Conservation (phyloP, 2,888 invertebrate species). For the Meloe dianella region DNA sequence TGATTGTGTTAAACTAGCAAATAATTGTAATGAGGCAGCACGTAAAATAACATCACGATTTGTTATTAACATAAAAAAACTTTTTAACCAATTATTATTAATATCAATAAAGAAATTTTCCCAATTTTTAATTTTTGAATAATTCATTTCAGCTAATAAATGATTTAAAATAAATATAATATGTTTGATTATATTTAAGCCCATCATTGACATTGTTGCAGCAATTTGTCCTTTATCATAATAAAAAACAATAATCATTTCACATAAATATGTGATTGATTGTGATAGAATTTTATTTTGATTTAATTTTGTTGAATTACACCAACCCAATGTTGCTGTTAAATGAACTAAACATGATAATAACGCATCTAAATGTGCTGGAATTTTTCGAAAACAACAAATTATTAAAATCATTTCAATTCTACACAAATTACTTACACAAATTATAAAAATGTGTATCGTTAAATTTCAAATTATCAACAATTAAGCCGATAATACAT, state of each 20-base stretch:
- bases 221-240: conserved; percentile 60
- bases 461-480: conserved; percentile 61
- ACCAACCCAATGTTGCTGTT: conserved; percentile 61
- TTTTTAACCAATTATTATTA: conserved; percentile 45
- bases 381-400: conserved; percentile 34
- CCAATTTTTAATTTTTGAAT: conserved; percentile 57
- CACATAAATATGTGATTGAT: conserved; percentile 59
- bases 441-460: conserved; percentile 66
- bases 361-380: conserved; percentile 63
- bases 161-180: conserved; percentile 64
- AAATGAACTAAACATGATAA: conserved; percentile 61
- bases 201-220: conserved; percentile 64
- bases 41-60: conserved; percentile 63
- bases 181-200: conserved; percentile 63
- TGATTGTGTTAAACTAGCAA: conserved; percentile 59
- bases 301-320: conserved; percentile 46
- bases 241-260: conserved; percentile 63
- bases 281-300: conserved; percentile 51
- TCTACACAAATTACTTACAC: conserved; percentile 51
- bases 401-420: not conserved
- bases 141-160: conserved; percentile 61
- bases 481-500: conserved; percentile 59
- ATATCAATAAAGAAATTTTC: conserved; percentile 52
- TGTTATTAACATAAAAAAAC: conserved; percentile 60
- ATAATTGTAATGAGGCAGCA: conserved; percentile 62